These are phyloP conservation scores for Parnassius mnemosyne DNA, from an alignment of 2,888 invertebrate genomes.

Conservation along the genomic window DNA sequence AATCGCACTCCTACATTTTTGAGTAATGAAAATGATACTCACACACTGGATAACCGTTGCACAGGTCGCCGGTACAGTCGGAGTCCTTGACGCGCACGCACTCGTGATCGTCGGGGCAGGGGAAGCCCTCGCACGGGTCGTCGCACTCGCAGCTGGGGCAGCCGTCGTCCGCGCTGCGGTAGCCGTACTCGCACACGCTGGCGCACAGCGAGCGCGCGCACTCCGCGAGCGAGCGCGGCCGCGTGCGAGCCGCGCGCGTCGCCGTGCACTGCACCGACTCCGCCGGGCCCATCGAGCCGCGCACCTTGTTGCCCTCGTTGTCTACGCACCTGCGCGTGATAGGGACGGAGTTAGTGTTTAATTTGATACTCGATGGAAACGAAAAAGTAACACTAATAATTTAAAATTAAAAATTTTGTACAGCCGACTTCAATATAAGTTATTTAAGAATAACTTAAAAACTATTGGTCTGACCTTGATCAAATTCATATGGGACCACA, in stretches of 20 bases:
- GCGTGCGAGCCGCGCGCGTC: conserved; percentile 54
- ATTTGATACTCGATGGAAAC: too few species aligned
- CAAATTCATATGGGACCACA: too few species aligned
- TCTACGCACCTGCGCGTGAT: conserved; percentile 84
- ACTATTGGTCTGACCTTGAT: too few species aligned
- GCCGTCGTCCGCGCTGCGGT: conserved; percentile 83
- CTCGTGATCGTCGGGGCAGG: conserved; percentile 85
- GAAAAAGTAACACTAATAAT: too few species aligned
- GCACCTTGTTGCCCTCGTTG: conserved; percentile 86
- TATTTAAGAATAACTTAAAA: too few species aligned
- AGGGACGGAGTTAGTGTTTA: too few species aligned
- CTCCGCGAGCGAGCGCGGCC: conserved; percentile 75
- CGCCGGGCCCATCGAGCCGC: conserved; percentile 89
- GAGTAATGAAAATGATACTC: conserved; percentile 50
- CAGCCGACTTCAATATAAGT: too few species aligned
- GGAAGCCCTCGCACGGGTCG: conserved; percentile 90
- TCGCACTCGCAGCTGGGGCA: conserved; percentile 93
- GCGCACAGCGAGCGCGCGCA: conserved; percentile 89
- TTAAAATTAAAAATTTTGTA: too few species aligned
- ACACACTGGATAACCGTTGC: conserved; percentile 89
- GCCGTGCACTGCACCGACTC: conserved; percentile 83
- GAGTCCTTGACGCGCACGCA: conserved; percentile 87
- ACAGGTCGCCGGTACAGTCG: conserved; percentile 82
- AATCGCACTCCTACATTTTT: too few species aligned
- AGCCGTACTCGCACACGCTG: conserved; percentile 92